Evolutionary conservation across 2,888 invertebrate species (phyloP).

Genomic region (Lamellibrachia satsuma): DNA sequence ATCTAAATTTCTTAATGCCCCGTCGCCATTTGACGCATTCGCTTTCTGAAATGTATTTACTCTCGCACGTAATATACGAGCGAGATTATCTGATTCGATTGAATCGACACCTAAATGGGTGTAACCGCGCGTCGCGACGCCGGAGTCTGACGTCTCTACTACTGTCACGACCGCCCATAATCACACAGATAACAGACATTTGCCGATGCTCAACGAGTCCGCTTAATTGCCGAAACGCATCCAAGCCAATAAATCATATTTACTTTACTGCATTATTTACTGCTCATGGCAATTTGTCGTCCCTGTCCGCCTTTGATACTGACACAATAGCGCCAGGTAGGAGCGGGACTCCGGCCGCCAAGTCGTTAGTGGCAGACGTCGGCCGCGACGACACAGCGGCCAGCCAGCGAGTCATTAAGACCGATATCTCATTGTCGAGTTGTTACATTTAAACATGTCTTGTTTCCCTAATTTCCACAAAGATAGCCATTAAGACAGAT

Average conservation of each 20-base stretch:
- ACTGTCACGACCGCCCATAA: neutral
- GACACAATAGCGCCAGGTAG: conserved; percentile 17
- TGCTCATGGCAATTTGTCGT: conserved; percentile 7
- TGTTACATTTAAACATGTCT: neutral
- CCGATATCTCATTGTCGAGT: neutral
- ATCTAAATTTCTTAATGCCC: conserved; percentile 17
- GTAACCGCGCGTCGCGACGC: neutral
- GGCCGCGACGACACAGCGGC: neutral
- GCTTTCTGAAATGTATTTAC: conserved; percentile 13
- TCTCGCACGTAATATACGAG: conserved; percentile 1
- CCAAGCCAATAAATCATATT: conserved; percentile 17
- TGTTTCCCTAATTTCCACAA: neutral
- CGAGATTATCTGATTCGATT: conserved; percentile 17
- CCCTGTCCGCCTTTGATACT: neutral
- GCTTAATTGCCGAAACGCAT: conserved; percentile 17
- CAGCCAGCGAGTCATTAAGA: neutral
- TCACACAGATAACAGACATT: conserved; percentile 6
- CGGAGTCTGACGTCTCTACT: neutral
- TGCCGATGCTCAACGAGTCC: neutral
- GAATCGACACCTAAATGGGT: conserved; percentile 17
- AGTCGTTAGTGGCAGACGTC: neutral
- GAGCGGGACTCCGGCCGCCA: neutral
- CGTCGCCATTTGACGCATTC: conserved; percentile 13
- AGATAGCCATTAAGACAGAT: too few relatives aligned
- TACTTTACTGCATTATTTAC: conserved; percentile 17